Base-by-base conservation (phyloP, 2,888 invertebrate species). In the Tupiocoris notatus region DNA sequence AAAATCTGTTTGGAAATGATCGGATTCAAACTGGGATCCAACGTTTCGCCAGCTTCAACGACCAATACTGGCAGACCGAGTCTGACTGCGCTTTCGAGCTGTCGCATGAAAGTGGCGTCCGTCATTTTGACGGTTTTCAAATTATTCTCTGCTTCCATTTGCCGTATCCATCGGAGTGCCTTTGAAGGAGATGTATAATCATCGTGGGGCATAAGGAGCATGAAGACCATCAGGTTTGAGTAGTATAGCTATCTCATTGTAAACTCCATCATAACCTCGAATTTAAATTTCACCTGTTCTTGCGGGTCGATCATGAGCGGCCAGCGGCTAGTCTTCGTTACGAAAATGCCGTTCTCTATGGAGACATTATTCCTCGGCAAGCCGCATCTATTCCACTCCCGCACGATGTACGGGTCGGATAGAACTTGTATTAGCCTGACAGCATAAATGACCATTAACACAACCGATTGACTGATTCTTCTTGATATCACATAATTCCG, bases 221-320 rank as follows among this genome's bases (percentile, higher is more conserved):
- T n/a, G n/a, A n/a, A n/a, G n/a, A n/a, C n/a, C n/a, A n/a, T n/a
- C n/a, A n/a, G n/a, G n/a, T n/a, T n/a, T n/a, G n/a, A n/a, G n/a
- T n/a, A n/a, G n/a, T n/a, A n/a, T n/a, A n/a, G n/a, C n/a, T n/a
- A n/a, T n/a, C n/a, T n/a, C n/a, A n/a, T n/a, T n/a, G n/a, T n/a
- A n/a, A n/a, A n/a, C n/a, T n/a, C n/a, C n/a, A n/a, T n/a, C n/a
- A n/a, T n/a, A n/a, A n/a, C n/a, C n/a, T n/a, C n/a, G n/a, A n/a
- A n/a, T n/a, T n/a, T n/a, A n/a, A n/a, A 39, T 7, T 39, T 39
- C 62, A 92, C 92, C 86, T 96, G 96, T 83, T 95, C 95, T 83
- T 97, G 96, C 0, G 97, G 97, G 85, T 97, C 96, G 78, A 96
- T 95, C 89, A 96, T 94, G 18, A 97, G 87, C 0, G 96, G 95